A percentile compares a stretch with the other conserved stretches of the same genome.
phyloP scores from a whole-genome alignment of 2,113 vertebrate species.

The Passerina amoena region DNA sequence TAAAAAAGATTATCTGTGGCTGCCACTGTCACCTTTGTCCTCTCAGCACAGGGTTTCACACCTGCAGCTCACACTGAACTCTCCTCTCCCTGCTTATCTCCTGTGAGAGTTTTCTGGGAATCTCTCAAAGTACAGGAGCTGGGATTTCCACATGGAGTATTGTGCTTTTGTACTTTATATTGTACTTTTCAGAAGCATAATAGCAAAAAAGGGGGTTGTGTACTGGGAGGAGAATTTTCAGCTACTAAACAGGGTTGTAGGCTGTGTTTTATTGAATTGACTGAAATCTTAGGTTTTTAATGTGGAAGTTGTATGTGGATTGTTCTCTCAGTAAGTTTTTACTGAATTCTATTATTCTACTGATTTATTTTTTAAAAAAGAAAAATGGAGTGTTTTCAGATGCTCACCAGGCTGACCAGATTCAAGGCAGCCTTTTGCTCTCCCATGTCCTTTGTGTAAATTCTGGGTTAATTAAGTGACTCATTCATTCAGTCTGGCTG shows the following conservation, averaged over 20 bases:
- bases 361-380: not conserved
- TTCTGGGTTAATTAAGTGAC: not conserved
- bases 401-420: not conserved
- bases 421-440: not conserved
- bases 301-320: not conserved
- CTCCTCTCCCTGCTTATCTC: not conserved
- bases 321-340: not conserved
- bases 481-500: not conserved
- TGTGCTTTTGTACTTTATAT: not conserved
- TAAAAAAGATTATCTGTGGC: not conserved
- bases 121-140: not conserved
- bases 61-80: accelerated
- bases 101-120: not conserved
- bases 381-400: accelerated
- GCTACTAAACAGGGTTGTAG: accelerated
- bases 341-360: not conserved
- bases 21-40: not conserved
- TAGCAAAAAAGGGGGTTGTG: not conserved
- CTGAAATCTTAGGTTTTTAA: not conserved
- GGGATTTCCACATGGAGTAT: accelerated
- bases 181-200: not conserved
- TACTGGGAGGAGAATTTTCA: not conserved
- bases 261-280: not conserved
- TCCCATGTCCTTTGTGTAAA: not conserved
- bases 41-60: not conserved